Evolutionary conservation across 2,797 vertebrate species (phyloP), one percentile per base, ranked within the genome.

Genomic region (Takifugu rubripes): DNA sequence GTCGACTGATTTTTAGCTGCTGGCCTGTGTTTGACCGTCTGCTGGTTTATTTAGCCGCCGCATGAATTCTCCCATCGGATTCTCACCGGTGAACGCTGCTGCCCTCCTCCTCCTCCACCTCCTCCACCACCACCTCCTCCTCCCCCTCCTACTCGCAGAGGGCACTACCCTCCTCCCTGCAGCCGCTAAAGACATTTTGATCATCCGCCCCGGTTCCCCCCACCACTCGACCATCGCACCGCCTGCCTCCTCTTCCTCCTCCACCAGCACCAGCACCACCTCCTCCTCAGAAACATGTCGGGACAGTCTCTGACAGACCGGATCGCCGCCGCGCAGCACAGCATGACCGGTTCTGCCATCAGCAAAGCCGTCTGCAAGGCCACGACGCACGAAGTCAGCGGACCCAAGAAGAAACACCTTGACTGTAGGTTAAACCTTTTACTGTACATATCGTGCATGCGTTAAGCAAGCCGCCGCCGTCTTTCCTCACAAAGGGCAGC

Each of bases 291-390:
- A 58, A 82, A 92, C 95, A 94, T 94, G 93, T 94, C 94, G 74
- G 94, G 93, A 45, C 94, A 95, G 87, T 93, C 92, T 56, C 90
- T 94, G 81, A 94, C 93, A 25, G 94, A 95, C 87, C 91, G 94
- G 81, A 93, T 95, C 87, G 86, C 93, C 43, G 93, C 94, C 59
- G 94, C 93, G 52, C 94, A 94, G 85, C 94, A 95, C 92, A 94
- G 93, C 50, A 91, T 94, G 89, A 96, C 94, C 78, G 94, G 94
- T 46, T 95, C 90, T 11, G 92, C 91, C 26, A 87, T 90, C 64
- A 90, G 91, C 79, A 96, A 95, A 73, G 92, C 94, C 6, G 92
- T 94, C 55, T 93, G 93, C 79, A 90, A 93, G 82, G 93, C 93
- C 46, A 95, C 93, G 50, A 96, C 92, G 25, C 90, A 94, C 44